Evolutionary conservation across 2,113 vertebrate genomes (phyloP).

Genomic region (Cyrtonyx montezumae): DNA sequence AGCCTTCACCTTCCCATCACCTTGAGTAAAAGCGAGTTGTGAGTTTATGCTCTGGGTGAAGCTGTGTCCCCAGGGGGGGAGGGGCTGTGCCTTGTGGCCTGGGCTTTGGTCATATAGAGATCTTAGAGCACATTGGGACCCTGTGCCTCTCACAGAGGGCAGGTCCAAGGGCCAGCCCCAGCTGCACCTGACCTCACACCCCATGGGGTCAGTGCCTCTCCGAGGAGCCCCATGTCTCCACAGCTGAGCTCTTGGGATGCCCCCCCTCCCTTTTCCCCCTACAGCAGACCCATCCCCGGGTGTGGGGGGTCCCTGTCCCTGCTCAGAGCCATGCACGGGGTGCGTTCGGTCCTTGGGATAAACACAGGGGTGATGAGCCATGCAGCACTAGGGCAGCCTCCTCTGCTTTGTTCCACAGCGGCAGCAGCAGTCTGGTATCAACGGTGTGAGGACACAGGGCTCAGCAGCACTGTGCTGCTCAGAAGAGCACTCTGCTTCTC

Average conservation of each 20-base stretch:
- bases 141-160: not conserved
- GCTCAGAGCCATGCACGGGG: not conserved
- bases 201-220: not conserved
- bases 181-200: not conserved
- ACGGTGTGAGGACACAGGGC: conserved; percentile 93
- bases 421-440: conserved; percentile 96
- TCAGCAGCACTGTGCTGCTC: conserved; percentile 74
- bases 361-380: accelerated
- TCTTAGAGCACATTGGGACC: accelerated
- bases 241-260: accelerated
- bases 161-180: not conserved
- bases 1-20: conserved; percentile 43
- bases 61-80: not conserved
- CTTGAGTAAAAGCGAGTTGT: not conserved
- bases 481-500: conserved; percentile 73
- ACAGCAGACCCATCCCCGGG: not conserved
- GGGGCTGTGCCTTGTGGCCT: not conserved
- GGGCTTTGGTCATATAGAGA: not conserved
- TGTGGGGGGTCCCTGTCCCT: not conserved
- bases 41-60: not conserved
- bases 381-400: conserved; percentile 77
- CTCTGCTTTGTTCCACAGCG: conserved; percentile 90
- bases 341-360: accelerated
- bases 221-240: accelerated
- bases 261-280: not conserved